These are phyloP conservation scores for Fulica atra DNA, from an alignment of 2,113 vertebrate species.

Conservation along the genomic window DNA sequence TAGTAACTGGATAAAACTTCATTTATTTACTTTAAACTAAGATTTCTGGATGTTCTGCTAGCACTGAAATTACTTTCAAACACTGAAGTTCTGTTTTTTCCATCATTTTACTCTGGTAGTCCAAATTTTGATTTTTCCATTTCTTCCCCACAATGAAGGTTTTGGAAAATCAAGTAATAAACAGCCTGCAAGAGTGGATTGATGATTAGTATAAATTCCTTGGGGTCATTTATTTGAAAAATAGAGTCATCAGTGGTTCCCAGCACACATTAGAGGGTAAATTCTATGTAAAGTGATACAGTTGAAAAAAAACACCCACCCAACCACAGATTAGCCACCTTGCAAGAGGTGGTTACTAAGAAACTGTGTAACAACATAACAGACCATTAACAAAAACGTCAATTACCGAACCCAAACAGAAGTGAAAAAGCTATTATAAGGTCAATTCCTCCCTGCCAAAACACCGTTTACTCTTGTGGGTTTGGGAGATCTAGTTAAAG, in stretches of 20 bases:
- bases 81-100: background rate
- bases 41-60: background rate
- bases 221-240: background rate
- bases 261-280: background rate
- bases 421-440: accelerated
- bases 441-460: background rate
- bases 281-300: background rate
- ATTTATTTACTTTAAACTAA: background rate
- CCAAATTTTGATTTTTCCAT: background rate
- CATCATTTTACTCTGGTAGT: background rate
- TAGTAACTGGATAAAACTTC: accelerated
- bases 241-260: background rate
- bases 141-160: background rate
- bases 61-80: background rate
- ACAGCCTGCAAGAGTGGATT: accelerated
- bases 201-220: background rate
- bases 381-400: background rate
- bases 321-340: background rate
- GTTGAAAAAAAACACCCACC: background rate
- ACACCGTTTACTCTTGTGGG: background rate
- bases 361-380: background rate
- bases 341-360: background rate
- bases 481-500: background rate
- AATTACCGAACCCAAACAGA: background rate
- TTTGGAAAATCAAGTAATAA: background rate